Conservation (phyloP, 1,140 invertebrate species). For the Thalassaphorura encarpata region DNA sequence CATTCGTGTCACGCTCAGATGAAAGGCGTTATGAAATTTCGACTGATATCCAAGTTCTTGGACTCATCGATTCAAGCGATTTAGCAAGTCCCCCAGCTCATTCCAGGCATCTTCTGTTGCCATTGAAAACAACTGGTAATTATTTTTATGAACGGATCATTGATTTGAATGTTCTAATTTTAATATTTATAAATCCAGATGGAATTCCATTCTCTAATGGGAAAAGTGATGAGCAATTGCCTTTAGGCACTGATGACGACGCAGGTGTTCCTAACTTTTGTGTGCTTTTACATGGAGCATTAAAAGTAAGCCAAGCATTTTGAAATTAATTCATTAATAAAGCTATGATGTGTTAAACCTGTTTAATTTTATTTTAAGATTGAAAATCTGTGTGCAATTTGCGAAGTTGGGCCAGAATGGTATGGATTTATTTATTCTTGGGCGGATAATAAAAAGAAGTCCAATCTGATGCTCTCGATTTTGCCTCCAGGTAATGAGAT, state of each 20-base stretch:
- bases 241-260: constrained; percentile 56
- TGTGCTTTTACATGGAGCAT: constrained; percentile 83
- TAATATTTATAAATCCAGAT: not conserved
- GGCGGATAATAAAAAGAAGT: constrained; percentile 90
- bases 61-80: constrained; percentile 70
- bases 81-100: constrained; percentile 87
- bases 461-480: constrained; percentile 82
- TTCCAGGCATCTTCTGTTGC: constrained; percentile 79
- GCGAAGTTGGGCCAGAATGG: constrained; percentile 72
- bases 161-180: constrained; percentile 1
- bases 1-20: constrained; percentile 14
- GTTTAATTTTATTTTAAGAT: constrained; percentile 41
- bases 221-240: too few species aligned
- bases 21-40: constrained; percentile 41
- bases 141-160: not conserved
- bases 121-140: constrained; percentile 35
- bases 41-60: constrained; percentile 63
- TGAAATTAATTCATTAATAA: too few species aligned
- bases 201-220: too few species aligned
- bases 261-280: constrained; percentile 80
- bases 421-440: constrained; percentile 89
- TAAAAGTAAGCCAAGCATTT: too few species aligned
- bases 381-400: constrained; percentile 72
- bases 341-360: too few species aligned
- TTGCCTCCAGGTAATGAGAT: constrained; percentile 66